Conservation (phyloP, 2,113 vertebrate species). For the Tragulus kanchil region DNA sequence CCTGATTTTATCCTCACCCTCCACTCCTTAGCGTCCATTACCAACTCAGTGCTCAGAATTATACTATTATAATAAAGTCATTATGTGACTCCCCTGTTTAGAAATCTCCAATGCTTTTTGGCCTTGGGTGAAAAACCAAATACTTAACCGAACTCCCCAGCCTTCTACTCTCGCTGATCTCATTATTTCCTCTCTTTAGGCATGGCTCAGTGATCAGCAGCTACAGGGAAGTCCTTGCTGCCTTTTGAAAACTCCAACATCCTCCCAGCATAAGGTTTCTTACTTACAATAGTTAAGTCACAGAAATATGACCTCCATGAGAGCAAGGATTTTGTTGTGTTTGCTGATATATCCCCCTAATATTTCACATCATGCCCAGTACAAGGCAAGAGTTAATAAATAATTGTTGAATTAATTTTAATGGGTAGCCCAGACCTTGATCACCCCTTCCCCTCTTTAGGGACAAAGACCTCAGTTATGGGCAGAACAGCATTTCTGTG, state of each 20-base stretch:
- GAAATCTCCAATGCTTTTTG: not conserved
- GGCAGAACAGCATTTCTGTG: not conserved
- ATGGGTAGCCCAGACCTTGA: not conserved
- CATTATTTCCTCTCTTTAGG: not conserved
- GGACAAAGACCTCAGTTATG: not conserved
- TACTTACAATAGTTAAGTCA: not conserved
- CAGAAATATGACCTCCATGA: not conserved
- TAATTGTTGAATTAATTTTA: not conserved
- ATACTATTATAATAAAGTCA: not conserved
- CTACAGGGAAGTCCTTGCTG: not conserved
- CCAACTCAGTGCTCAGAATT: not conserved
- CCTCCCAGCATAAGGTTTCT: not conserved
- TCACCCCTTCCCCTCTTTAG: not conserved
- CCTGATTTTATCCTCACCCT: not conserved
- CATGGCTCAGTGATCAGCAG: not conserved
- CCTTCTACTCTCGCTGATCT: not conserved
- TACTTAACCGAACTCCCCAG: not conserved
- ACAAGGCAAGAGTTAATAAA: not conserved
- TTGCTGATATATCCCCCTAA: not conserved
- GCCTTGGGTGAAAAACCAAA: not conserved
- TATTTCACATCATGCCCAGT: not conserved
- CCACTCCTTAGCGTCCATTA: not conserved
- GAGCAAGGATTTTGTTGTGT: not conserved
- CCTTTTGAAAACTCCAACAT: not conserved
- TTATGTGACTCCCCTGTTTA: not conserved